Conservation (phyloP, 2,797 vertebrate genomes). For the Bradypodion ventrale region DNA sequence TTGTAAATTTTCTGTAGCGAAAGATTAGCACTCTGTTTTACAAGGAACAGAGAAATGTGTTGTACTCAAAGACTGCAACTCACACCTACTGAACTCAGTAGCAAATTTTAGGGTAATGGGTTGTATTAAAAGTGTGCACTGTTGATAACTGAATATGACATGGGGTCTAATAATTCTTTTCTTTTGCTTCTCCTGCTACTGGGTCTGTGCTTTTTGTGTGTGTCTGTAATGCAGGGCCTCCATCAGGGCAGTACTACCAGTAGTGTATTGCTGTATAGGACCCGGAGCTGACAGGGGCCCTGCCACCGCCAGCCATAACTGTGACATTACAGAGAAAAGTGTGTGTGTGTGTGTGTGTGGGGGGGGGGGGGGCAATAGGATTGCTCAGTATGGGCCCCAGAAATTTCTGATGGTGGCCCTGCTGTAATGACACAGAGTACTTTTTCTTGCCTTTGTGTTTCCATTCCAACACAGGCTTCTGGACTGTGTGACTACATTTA, state of each 20-base stretch:
- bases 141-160: neutral
- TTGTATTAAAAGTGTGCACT: neutral
- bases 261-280: no score
- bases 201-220: neutral
- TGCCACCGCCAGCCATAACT: no score
- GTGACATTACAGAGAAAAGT: no score
- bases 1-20: neutral
- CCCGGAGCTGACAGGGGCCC: no score
- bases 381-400: no score
- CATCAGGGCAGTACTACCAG: no score
- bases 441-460: neutral
- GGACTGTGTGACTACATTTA: neutral
- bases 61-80: neutral
- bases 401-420: no score
- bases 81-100: neutral
- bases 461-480: neutral
- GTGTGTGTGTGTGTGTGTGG: no score
- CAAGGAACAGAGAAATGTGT: neutral
- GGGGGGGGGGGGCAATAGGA: no score
- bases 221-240: no score
- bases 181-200: neutral
- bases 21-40: neutral
- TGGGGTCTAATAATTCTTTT: neutral
- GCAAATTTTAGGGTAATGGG: neutral
- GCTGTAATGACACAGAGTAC: neutral